phyloP scores from a whole-genome alignment of 2,113 vertebrate genomes.

The Rhabdornis inornatus region DNA sequence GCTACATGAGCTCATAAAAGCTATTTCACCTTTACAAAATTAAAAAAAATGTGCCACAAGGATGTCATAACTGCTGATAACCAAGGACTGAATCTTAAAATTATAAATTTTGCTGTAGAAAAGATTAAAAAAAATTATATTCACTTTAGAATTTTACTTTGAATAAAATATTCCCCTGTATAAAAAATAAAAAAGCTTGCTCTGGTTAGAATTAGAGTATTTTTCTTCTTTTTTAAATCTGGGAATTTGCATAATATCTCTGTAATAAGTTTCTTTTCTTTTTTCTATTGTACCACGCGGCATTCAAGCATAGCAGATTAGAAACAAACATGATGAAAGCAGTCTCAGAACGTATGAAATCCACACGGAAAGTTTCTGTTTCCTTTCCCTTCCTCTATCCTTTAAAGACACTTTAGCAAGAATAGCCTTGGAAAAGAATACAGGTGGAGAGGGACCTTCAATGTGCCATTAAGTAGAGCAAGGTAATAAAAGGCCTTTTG shows the following conservation, averaged over 20 bases:
- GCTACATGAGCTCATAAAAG: constrained; percentile 86
- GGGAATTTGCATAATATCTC: constrained; percentile 82
- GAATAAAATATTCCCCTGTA: constrained; percentile 89
- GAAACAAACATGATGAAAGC: constrained; percentile 75
- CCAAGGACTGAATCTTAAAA: constrained; percentile 84
- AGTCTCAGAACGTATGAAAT: constrained; percentile 72
- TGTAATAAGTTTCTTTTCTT: constrained; percentile 74
- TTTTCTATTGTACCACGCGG: constrained; percentile 75
- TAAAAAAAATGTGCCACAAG: constrained; percentile 80
- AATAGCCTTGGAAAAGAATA: constrained; percentile 56
- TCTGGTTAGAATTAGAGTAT: constrained; percentile 83
- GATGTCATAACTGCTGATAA: constrained; percentile 78
- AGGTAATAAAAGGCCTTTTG: constrained; percentile 74
- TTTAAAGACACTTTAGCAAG: constrained; percentile 53
- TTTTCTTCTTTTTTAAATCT: constrained; percentile 76
- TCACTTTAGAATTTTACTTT: constrained; percentile 85
- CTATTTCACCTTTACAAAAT: constrained; percentile 85
- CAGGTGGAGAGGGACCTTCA: constrained; percentile 44
- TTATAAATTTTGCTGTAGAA: constrained; percentile 89
- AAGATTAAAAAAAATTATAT: constrained; percentile 88
- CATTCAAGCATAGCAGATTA: constrained; percentile 81
- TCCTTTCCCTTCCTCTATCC: constrained; percentile 64
- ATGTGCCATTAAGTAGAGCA: constrained; percentile 74
- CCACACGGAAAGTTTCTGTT: constrained; percentile 58
- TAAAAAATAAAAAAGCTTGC: constrained; percentile 88